Base-by-base conservation (phyloP, 2,113 vertebrate species). In the Tiliqua scincoides region DNA sequence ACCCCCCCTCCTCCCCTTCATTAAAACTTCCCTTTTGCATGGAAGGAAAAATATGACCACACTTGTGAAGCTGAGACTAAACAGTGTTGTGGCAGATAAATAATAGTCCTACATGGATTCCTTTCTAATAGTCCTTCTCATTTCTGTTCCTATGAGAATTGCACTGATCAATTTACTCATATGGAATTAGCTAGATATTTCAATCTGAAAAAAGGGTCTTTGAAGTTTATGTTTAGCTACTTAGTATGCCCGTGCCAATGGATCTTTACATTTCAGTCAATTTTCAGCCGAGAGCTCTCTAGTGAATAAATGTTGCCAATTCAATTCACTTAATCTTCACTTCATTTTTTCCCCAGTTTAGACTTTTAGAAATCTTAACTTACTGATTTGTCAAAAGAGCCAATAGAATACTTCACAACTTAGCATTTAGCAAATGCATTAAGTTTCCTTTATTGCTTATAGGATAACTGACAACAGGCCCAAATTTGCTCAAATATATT, bases 251-350 rank as follows among this genome's bases (percentile, higher is more conserved):
- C 85, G 32, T 32, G 71, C 32, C 70, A 37, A 71, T 77, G 61
- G 73, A 87, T 72, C 73, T 72, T 54, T 68, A 57, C 61, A 83
- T 35, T 79, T 20, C 80, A 81, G 48, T 18, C 0, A 63, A 90
- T 87, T 83, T 89, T 89, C 77, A 43, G 1, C 17, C 75, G 79
- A 84, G 87, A 79, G 78, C 62, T 87, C 85, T 92, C 88, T 89
- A 85, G 85, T 75, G 93, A 93, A 91, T 84, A 92, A 92, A 87
- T 91, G 91, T 83, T 87, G 87, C 80, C 21, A 30, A 82, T 89
- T 62, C 63, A 81, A 81, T 93, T 90, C 2, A 67, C 89, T 89
- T 65, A 82, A 78, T 79, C 74, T 76, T 79, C 85, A 85, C 63
- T 25, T 85, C 25, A 61, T 85, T 52, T 20, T 14, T 23, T 32